phyloP scores from a whole-genome alignment of 2,113 vertebrate species.

The Camelus dromedarius region DNA sequence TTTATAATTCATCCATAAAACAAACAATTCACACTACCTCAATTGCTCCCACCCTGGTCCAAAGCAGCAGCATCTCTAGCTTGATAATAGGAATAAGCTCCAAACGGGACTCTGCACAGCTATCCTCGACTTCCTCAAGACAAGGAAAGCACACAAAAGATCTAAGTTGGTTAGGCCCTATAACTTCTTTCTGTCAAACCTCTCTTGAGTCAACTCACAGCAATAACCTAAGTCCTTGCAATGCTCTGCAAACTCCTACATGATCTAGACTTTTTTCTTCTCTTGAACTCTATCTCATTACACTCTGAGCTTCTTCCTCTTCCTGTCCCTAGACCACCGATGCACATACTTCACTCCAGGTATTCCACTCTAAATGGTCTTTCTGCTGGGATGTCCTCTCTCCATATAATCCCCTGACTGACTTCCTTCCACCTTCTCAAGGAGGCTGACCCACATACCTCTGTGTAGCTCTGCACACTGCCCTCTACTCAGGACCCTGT shows the following conservation, averaged over 20 bases:
- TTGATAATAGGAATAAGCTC: background rate
- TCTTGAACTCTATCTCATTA: background rate
- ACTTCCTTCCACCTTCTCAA: background rate
- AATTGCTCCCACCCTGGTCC: background rate
- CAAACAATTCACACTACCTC: background rate
- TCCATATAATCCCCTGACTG: background rate
- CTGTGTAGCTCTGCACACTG: background rate
- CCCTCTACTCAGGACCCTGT: fast-evolving
- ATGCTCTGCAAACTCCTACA: background rate
- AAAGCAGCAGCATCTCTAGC: background rate
- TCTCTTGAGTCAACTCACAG: background rate
- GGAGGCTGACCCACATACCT: background rate
- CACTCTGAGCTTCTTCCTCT: background rate
- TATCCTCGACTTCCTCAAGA: background rate
- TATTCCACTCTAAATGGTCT: background rate
- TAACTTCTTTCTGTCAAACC: background rate
- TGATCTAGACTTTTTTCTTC: background rate
- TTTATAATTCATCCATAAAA: background rate
- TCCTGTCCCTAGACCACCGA: background rate
- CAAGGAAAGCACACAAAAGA: background rate
- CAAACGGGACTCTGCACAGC: background rate
- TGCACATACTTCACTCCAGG: background rate
- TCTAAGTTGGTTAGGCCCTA: background rate
- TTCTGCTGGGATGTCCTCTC: background rate
- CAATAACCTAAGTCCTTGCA: background rate